Percentiles rank a stretch among this genome's conserved stretches.
Evolutionary conservation across 35 echinoderm and acorn worm species (phyloP).

Genomic region (Apostichopus parvimensis): DNA sequence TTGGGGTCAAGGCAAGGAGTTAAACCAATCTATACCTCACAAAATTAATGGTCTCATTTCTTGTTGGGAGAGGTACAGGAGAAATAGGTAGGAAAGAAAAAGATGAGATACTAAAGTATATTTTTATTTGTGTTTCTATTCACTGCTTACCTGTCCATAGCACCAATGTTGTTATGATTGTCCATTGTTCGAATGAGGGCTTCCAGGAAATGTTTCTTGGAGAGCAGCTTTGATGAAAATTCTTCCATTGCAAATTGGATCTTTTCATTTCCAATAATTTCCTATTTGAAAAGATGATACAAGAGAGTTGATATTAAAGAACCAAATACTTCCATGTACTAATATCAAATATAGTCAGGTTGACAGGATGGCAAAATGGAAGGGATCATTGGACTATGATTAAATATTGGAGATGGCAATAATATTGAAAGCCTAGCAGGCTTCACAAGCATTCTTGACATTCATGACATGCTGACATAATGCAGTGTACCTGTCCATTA

Average conservation of each 20-base stretch:
- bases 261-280: background rate
- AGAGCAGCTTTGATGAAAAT: constrained; percentile 11
- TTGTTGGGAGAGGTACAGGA: no score
- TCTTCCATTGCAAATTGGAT: background rate
- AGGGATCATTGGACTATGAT: background rate
- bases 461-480: no score
- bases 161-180: background rate
- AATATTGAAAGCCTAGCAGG: no score
- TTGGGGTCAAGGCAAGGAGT: background rate
- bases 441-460: no score
- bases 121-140: background rate
- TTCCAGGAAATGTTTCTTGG: constrained; percentile 15
- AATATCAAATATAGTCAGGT: no score
- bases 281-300: background rate
- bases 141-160: constrained; percentile 13
- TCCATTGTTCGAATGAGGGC: constrained; percentile 1
- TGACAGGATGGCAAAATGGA: background rate
- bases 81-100: no score
- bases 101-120: background rate
- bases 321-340: no score
- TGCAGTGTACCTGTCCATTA: no score
- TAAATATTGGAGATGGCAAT: no score
- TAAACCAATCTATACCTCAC: no score
- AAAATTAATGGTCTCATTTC: no score
- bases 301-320: no score